Percentiles rank a stretch among this genome's conserved stretches.
Evolutionary conservation across 2,888 invertebrate genomes (phyloP).

Genomic region (Nebria brevicollis): DNA sequence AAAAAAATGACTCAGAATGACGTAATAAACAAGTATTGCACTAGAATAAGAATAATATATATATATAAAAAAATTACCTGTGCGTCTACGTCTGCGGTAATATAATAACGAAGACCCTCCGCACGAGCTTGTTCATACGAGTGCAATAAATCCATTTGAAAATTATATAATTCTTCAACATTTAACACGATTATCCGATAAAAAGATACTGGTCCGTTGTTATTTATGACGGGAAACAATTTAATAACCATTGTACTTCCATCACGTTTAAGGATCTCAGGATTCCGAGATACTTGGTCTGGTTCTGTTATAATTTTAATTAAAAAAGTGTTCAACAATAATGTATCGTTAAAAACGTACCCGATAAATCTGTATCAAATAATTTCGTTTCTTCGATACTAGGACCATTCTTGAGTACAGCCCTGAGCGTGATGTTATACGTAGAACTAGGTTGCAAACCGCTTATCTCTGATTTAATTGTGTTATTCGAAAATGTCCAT

Average conservation of each 20-base stretch:
- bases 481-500: conserved; percentile 71
- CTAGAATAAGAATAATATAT: neutral
- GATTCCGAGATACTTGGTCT: conserved; percentile 76
- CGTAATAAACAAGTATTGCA: no score
- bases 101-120: conserved; percentile 80
- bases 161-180: conserved; percentile 71
- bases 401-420: conserved; percentile 69
- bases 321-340: no score
- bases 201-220: conserved; percentile 80
- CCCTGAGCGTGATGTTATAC: conserved; percentile 79
- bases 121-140: conserved; percentile 74
- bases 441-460: conserved; percentile 78
- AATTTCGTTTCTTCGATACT: conserved; percentile 69
- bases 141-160: conserved; percentile 70
- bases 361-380: conserved; percentile 77
- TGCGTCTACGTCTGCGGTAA: conserved; percentile 81
- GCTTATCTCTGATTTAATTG: conserved; percentile 68
- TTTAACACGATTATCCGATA: conserved; percentile 81
- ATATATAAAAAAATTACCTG: conserved; percentile 59
- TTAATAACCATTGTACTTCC: conserved; percentile 73
- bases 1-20: no score
- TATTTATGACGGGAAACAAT: conserved; percentile 75
- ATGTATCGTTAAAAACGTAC: conserved; percentile 52
- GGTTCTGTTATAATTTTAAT: conserved; percentile 60
- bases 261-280: conserved; percentile 71